Conservation (phyloP, 2,888 invertebrate genomes). For the Ornithoptera priamus region DNA sequence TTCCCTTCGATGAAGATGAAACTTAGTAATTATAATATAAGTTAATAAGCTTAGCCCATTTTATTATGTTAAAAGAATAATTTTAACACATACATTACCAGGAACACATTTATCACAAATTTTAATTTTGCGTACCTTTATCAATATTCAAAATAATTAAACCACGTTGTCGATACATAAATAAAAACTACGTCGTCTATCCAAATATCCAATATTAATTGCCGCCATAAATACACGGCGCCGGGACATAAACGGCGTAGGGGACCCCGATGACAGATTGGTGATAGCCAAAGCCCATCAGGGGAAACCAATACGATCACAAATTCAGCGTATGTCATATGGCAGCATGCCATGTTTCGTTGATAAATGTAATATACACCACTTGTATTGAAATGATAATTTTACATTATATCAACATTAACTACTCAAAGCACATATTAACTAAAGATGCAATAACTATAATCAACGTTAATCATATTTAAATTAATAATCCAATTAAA, state of each 20-base stretch:
- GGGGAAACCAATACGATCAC: slow-evolving; percentile 6
- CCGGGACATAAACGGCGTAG: slow-evolving; percentile 6
- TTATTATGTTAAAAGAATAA: no score
- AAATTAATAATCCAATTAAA: no score
- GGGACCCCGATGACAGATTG: slow-evolving; percentile 14
- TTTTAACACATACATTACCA: no score
- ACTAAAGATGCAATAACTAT: no score
- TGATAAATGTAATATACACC: background rate
- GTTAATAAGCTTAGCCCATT: no score
- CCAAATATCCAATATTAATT: slow-evolving; percentile 19
- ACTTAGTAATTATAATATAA: no score
- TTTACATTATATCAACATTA: background rate
- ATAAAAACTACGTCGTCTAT: background rate
- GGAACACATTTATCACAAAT: no score
- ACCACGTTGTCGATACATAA: background rate
- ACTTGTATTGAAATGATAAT: background rate
- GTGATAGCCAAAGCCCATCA: slow-evolving; percentile 13
- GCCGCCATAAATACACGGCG: slow-evolving; percentile 7
- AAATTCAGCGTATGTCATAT: slow-evolving; percentile 4
- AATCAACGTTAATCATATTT: no score
- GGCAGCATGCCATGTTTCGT: slow-evolving; percentile 1
- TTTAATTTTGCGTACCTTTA: background rate
- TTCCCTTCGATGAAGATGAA: no score
- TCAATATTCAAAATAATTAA: slow-evolving; percentile 2
- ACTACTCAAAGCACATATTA: background rate